These are phyloP conservation scores for Oryzias melastigma DNA, from an alignment of 2,113 vertebrate genomes.

Conservation along the genomic window DNA sequence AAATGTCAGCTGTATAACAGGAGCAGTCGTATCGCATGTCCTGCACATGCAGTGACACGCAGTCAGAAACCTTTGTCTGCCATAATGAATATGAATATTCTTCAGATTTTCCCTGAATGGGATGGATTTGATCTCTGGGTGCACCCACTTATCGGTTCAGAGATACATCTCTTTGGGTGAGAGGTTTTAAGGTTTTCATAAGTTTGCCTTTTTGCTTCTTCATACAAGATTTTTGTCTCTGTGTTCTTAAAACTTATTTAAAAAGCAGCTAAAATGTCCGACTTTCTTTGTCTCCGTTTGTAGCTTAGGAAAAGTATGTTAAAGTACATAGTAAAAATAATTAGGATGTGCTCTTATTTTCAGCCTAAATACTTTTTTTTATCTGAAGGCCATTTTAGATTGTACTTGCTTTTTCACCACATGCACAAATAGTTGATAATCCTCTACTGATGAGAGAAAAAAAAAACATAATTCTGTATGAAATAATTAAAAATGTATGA, in stretches of 20 bases:
- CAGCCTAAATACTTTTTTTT: too few species aligned
- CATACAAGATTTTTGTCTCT: slow-evolving; percentile 19
- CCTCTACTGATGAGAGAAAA: too few species aligned
- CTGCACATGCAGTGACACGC: slow-evolving; percentile 27
- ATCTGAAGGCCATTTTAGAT: too few species aligned
- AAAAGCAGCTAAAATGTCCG: too few species aligned
- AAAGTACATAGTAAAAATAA: too few species aligned
- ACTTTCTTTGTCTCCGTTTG: too few species aligned
- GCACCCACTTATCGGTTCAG: slow-evolving; percentile 20
- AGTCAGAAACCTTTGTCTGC: not conserved
- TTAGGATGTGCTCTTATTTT: too few species aligned
- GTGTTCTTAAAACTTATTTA: slow-evolving; percentile 15
- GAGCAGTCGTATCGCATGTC: slow-evolving; percentile 12
- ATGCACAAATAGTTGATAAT: too few species aligned
- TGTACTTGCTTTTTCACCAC: too few species aligned
- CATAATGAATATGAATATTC: slow-evolving; percentile 52
- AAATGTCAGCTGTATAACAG: slow-evolving; percentile 55
- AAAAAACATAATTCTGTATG: too few species aligned
- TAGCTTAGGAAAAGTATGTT: too few species aligned
- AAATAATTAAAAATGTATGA: too few species aligned
- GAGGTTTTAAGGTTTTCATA: slow-evolving; percentile 19
- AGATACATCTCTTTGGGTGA: slow-evolving; percentile 8
- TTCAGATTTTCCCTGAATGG: slow-evolving; percentile 39
- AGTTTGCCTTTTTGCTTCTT: slow-evolving; percentile 27
- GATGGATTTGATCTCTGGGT: slow-evolving; percentile 41